phyloP scores from a whole-genome alignment of 2,888 invertebrate species.

The Heliconius sara region DNA sequence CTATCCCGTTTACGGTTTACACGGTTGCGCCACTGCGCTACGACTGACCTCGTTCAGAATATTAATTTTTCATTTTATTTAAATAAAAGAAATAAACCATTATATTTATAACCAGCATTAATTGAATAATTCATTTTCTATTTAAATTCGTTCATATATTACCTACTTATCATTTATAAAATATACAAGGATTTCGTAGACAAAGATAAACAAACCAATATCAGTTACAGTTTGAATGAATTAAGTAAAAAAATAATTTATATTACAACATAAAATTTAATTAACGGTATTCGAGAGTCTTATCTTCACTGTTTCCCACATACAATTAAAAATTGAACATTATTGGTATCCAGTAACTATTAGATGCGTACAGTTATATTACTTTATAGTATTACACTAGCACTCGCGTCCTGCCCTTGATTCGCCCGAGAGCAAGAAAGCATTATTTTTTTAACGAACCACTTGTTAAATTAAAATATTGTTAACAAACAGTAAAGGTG shows the following conservation, averaged over 20 bases:
- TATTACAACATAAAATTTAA: constrained; percentile 25
- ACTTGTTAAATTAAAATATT: background rate
- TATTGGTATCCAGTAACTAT: background rate
- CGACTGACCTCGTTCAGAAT: background rate
- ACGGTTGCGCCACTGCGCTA: background rate
- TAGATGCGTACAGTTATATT: background rate
- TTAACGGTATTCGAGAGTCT: constrained; percentile 18
- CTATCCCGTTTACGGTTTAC: background rate
- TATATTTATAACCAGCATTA: background rate
- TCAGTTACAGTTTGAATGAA: constrained; percentile 9
- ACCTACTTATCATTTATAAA: constrained; percentile 5
- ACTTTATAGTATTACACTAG: background rate
- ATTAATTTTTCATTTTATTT: background rate
- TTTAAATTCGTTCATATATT: constrained; percentile 3
- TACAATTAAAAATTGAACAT: constrained; percentile 19
- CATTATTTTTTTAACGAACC: background rate
- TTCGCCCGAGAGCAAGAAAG: background rate
- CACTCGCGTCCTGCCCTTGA: background rate
- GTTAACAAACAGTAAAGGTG: background rate
- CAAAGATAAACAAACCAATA: constrained; percentile 18
- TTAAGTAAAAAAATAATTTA: constrained; percentile 12
- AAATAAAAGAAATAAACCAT: background rate
- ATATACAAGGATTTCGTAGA: background rate
- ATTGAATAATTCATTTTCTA: background rate
- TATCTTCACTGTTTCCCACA: constrained; percentile 24